These are phyloP conservation scores for Meteorus colon DNA, from an alignment of 2,888 invertebrate species.

Conservation along the genomic window DNA sequence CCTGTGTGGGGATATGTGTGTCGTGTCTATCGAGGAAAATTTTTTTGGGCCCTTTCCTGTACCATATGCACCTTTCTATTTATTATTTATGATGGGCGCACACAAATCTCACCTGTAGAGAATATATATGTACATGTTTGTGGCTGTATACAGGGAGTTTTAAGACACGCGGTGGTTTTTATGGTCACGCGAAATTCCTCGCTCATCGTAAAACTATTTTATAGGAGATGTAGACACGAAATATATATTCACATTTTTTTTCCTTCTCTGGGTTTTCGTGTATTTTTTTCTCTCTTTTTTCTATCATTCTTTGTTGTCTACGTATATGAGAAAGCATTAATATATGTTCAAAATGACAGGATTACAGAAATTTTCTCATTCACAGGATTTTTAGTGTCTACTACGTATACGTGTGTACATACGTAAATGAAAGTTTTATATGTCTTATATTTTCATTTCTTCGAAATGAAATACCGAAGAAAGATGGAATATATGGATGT, in stretches of 20 bases:
- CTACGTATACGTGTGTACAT: not conserved
- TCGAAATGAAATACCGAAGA: not conserved
- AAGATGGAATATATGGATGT: slow-evolving; percentile 9
- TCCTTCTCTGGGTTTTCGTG: slow-evolving; percentile 33
- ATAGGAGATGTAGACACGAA: slow-evolving; percentile 67
- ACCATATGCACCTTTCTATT: slow-evolving; percentile 1
- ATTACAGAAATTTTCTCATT: not conserved
- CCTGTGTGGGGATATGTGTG: not conserved
- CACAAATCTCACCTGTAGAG: not conserved
- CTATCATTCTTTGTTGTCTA: slow-evolving; percentile 27
- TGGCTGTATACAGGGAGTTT: slow-evolving; percentile 15
- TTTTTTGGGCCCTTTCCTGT: not conserved
- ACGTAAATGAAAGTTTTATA: not conserved
- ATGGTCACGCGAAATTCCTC: slow-evolving; percentile 71
- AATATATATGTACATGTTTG: not conserved
- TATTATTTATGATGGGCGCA: slow-evolving; percentile 13
- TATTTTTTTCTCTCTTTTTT: slow-evolving; percentile 49
- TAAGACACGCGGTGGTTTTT: slow-evolving; percentile 56
- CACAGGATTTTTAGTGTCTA: not conserved
- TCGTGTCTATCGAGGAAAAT: not conserved
- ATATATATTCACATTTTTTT: slow-evolving; percentile 51
- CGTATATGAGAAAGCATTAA: slow-evolving; percentile 4
- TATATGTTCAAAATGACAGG: not conserved
- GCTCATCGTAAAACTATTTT: slow-evolving; percentile 71
- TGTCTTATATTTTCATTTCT: not conserved